Conservation (phyloP, 2,113 vertebrate species). For the Geococcyx californianus region DNA sequence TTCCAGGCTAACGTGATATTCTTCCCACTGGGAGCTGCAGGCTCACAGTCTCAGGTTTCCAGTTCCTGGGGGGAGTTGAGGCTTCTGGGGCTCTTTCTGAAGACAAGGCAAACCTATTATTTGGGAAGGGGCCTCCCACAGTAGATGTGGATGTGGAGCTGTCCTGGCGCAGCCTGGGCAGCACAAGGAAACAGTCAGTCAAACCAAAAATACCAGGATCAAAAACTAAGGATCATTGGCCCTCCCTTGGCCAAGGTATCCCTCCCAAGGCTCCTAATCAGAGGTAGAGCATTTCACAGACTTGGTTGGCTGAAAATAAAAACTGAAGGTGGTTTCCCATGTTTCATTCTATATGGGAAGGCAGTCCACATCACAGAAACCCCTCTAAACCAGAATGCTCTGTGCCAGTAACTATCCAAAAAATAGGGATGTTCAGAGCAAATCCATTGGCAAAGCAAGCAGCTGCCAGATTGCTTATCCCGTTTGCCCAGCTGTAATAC, state of each 20-base stretch:
- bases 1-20: background rate
- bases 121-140: background rate
- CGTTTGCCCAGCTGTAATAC: background rate
- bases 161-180: background rate
- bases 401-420: background rate
- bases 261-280: background rate
- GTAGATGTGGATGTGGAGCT: background rate
- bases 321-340: background rate
- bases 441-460: background rate
- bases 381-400: background rate
- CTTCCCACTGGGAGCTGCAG: background rate
- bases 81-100: background rate
- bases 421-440: background rate
- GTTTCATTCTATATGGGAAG: background rate
- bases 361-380: background rate
- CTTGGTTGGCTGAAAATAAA: background rate
- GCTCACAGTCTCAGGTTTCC: conserved; percentile 22
- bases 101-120: background rate
- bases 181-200: too few relatives aligned
- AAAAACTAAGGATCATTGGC: background rate
- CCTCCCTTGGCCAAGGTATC: background rate
- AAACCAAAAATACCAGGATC: background rate
- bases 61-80: background rate
- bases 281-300: background rate
- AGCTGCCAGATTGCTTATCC: background rate